Percentiles rank a stretch among this genome's conserved stretches.
Evolutionary conservation across 2,113 vertebrate species (phyloP).

Genomic region (Carassius carassius): DNA sequence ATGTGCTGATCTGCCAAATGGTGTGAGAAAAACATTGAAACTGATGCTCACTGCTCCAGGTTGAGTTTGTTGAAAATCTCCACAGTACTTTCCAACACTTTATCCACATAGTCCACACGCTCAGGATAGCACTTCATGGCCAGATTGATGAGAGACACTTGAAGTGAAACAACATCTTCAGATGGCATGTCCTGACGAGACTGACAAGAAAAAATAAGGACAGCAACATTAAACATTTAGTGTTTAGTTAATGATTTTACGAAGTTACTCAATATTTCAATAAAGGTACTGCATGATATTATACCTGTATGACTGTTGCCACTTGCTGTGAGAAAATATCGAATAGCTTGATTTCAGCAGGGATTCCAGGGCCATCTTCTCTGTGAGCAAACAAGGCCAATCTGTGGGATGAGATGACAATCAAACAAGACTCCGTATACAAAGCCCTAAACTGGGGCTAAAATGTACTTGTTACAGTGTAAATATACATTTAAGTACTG

Average conservation of each 20-base stretch:
- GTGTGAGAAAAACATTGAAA: constrained; percentile 14
- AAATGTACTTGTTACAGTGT: too few species aligned
- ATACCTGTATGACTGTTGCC: constrained; percentile 96
- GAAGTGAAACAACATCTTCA: constrained; percentile 95
- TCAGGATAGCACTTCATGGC: constrained; percentile 99
- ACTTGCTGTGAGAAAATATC: constrained; percentile 99
- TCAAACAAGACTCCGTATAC: not conserved
- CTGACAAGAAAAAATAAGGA: constrained; percentile 65
- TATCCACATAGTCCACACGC: constrained; percentile 98
- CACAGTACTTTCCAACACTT: constrained; percentile 95
- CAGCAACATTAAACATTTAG: not conserved
- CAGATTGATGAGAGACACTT: constrained; percentile 98
- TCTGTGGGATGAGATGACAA: constrained; percentile 61
- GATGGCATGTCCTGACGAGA: constrained; percentile 99
- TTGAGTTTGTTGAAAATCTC: constrained; percentile 99
- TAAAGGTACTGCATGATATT: not conserved
- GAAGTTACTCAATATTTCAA: not conserved
- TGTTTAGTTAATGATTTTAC: not conserved
- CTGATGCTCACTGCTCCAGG: constrained; percentile 90
- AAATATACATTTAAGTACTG: too few species aligned
- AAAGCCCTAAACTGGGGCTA: not conserved
- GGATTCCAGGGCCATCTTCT: constrained; percentile 97
- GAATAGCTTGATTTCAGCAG: constrained; percentile 96
- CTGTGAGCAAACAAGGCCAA: constrained; percentile 96
- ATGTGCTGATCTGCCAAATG: not conserved